These are phyloP conservation scores for Acrossocheilus fasciatus DNA, from an alignment of 2,797 vertebrate genomes.

Conservation along the genomic window DNA sequence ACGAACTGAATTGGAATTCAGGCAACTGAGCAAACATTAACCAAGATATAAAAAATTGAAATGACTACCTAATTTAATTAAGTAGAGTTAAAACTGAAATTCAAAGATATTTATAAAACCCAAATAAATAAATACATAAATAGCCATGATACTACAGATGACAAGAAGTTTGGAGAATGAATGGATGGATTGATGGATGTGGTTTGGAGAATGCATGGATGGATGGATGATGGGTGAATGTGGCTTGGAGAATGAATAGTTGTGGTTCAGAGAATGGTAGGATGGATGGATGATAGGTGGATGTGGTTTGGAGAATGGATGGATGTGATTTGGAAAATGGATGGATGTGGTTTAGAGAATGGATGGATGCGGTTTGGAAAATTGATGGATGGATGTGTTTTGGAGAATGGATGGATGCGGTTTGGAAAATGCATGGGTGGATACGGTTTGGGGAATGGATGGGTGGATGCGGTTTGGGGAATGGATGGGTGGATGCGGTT, in stretches of 20 bases:
- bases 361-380: background rate
- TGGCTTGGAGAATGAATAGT: no score
- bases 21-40: background rate
- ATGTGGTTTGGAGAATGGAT: no score
- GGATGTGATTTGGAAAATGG: no score
- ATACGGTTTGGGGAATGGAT: no score
- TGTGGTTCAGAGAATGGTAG: no score
- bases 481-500: background rate
- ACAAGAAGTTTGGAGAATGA: background rate
- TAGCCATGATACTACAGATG: background rate
- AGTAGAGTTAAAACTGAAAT: background rate
- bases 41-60: no score
- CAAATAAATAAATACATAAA: background rate
- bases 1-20: background rate
- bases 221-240: no score
- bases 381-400: background rate
- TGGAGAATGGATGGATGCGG: no score
- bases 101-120: background rate
- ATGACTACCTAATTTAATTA: background rate
- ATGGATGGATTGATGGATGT: no score
- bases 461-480: background rate
- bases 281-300: no score
- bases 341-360: background rate
- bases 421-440: no score
- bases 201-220: no score